A percentile compares a stretch with the other conserved stretches of the same genome.
These are phyloP conservation scores for Drosophila quadrilineata DNA, from an alignment of 1,140 invertebrate genomes.

Conservation along the genomic window DNA sequence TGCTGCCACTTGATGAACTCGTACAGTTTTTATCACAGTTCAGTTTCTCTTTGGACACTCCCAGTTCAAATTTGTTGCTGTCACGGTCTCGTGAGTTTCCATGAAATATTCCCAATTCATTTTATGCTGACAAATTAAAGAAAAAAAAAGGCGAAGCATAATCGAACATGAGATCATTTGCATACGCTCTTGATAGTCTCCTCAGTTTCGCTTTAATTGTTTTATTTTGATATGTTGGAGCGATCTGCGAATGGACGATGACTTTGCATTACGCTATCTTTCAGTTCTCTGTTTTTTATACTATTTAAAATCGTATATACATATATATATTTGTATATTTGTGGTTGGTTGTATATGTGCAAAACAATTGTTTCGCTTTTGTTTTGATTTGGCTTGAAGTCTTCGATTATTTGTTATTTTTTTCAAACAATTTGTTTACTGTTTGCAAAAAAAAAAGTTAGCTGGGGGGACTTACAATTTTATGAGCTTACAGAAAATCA, in stretches of 20 bases:
- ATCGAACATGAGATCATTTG: constrained; percentile 61
- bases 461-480: no score
- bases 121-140: constrained; percentile 61
- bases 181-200: constrained; percentile 23
- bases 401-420: not conserved
- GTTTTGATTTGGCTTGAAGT: not conserved
- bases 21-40: constrained; percentile 5
- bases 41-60: constrained; percentile 23
- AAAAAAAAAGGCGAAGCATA: no score
- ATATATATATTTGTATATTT: constrained; percentile 12
- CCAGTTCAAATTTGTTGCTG: constrained; percentile 57
- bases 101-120: constrained; percentile 69
- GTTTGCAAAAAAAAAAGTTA: no score
- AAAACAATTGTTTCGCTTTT: not conserved
- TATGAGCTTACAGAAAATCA: no score
- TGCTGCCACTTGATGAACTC: no score
- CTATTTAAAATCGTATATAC: no score
- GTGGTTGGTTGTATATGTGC: not conserved
- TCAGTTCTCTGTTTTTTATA: constrained; percentile 16
- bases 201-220: constrained; percentile 28
- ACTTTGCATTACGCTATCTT: constrained; percentile 11
- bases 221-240: constrained; percentile 43
- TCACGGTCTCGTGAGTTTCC: constrained; percentile 30
- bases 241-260: constrained; percentile 11
- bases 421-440: not conserved